phyloP scores from a whole-genome alignment of 2,113 vertebrate genomes.

The Myocastor coypus region DNA sequence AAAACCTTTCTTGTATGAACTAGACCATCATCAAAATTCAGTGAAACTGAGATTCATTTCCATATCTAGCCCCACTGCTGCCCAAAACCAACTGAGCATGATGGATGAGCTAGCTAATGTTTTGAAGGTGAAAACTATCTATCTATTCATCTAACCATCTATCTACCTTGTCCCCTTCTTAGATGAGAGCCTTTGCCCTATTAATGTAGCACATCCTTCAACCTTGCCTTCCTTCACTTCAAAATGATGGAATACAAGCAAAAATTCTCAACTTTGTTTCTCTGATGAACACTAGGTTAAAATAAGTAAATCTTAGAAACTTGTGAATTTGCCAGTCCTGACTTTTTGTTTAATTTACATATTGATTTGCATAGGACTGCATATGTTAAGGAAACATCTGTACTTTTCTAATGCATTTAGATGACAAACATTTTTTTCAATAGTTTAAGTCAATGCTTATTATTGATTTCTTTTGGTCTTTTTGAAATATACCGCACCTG shows the following conservation, averaged over 20 bases:
- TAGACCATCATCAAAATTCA: conserved; percentile 77
- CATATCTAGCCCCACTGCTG: conserved; percentile 71
- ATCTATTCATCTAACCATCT: conserved; percentile 43
- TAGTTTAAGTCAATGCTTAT: conserved; percentile 59
- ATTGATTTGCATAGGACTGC: conserved; percentile 56
- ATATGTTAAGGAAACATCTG: conserved; percentile 62
- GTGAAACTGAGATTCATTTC: conserved; percentile 71
- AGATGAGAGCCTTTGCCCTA: conserved; percentile 50
- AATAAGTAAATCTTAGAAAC: conserved; percentile 64
- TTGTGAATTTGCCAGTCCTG: conserved; percentile 54
- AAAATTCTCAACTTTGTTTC: conserved; percentile 51
- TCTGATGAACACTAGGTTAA: conserved; percentile 55
- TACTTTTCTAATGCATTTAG: conserved; percentile 46
- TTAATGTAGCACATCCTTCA: conserved; percentile 59
- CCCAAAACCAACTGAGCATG: conserved; percentile 69
- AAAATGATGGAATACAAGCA: conserved; percentile 42
- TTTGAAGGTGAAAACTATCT: conserved; percentile 73
- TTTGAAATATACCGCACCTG: neutral
- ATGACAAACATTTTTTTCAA: conserved; percentile 43
- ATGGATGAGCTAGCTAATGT: conserved; percentile 67
- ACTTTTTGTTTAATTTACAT: conserved; percentile 59
- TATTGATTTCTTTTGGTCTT: conserved; percentile 44
- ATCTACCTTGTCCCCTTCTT: neutral
- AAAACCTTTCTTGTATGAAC: conserved; percentile 65
- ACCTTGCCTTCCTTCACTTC: neutral